A percentile compares a stretch with the other conserved stretches of the same genome.
Evolutionary conservation across 2,888 invertebrate species (phyloP).

Genomic region (Linyphia triangularis): DNA sequence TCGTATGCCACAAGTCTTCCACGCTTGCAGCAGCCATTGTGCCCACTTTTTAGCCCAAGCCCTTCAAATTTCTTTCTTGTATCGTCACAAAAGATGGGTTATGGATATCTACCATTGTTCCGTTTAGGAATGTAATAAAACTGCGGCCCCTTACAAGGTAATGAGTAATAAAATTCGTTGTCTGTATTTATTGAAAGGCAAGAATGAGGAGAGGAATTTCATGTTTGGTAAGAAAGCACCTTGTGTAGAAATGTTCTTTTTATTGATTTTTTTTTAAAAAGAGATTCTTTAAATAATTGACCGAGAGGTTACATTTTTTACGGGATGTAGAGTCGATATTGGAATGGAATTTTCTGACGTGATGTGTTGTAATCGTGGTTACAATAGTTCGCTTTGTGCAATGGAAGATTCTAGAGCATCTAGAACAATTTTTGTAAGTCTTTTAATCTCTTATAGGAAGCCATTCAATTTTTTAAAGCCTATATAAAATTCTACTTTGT

Average conservation of each 20-base stretch:
- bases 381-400: neutral
- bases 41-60: neutral
- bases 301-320: neutral
- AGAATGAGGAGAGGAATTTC: neutral
- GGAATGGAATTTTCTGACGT: neutral
- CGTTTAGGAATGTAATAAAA: too few species aligned
- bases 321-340: too few species aligned
- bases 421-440: too few species aligned
- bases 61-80: too few species aligned
- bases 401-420: too few species aligned
- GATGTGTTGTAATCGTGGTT: neutral
- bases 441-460: too few species aligned
- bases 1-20: slow-evolving; percentile 39
- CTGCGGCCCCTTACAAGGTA: neutral
- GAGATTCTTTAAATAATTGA: neutral
- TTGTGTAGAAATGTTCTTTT: neutral
- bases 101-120: neutral
- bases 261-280: neutral
- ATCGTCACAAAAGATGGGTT: neutral
- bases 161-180: neutral
- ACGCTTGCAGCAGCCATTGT: neutral
- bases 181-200: neutral
- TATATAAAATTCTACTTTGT: too few species aligned
- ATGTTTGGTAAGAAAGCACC: neutral
- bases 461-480: too few species aligned